phyloP scores from a whole-genome alignment of 1,140 invertebrate genomes.

The Hypothenemus hampei region DNA sequence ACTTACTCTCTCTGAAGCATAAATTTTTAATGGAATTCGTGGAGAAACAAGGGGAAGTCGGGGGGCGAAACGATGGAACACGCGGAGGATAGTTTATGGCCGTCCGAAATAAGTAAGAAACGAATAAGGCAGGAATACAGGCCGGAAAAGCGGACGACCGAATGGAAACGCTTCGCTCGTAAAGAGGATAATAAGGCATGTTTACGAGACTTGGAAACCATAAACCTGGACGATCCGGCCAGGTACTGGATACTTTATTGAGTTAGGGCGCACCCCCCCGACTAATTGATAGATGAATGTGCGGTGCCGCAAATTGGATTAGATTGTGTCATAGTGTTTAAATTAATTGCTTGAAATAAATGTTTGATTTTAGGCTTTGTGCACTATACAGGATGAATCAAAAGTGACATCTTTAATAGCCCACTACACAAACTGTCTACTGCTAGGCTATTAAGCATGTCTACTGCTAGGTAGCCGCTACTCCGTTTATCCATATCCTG shows the following conservation, averaged over 20 bases:
- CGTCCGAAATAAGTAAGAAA: slow-evolving; percentile 30
- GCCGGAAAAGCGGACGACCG: slow-evolving; percentile 19
- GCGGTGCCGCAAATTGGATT: slow-evolving; percentile 10
- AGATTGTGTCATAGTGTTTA: neutral
- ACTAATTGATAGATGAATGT: slow-evolving; percentile 24
- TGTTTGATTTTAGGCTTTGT: slow-evolving; percentile 3
- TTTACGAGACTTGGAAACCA: slow-evolving; percentile 37
- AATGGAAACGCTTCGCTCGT: slow-evolving; percentile 27
- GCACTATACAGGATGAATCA: too few relatives aligned
- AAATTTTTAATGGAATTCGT: slow-evolving; percentile 22
- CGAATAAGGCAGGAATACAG: slow-evolving; percentile 23
- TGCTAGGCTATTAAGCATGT: too few relatives aligned
- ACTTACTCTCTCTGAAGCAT: slow-evolving; percentile 2
- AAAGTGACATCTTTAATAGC: too few relatives aligned
- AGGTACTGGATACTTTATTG: slow-evolving; percentile 20
- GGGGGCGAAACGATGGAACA: slow-evolving; percentile 16
- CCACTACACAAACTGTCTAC: too few relatives aligned
- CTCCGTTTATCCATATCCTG: too few relatives aligned
- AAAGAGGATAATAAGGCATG: slow-evolving; percentile 41
- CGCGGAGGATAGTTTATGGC: slow-evolving; percentile 30
- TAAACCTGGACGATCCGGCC: slow-evolving; percentile 13
- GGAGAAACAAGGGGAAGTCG: slow-evolving; percentile 1
- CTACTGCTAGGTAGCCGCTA: too few relatives aligned
- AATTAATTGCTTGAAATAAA: slow-evolving; percentile 2
- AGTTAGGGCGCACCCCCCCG: slow-evolving; percentile 11